phyloP scores from a whole-genome alignment of 2,888 invertebrate species.

The Hirtodrosophila duncani region DNA sequence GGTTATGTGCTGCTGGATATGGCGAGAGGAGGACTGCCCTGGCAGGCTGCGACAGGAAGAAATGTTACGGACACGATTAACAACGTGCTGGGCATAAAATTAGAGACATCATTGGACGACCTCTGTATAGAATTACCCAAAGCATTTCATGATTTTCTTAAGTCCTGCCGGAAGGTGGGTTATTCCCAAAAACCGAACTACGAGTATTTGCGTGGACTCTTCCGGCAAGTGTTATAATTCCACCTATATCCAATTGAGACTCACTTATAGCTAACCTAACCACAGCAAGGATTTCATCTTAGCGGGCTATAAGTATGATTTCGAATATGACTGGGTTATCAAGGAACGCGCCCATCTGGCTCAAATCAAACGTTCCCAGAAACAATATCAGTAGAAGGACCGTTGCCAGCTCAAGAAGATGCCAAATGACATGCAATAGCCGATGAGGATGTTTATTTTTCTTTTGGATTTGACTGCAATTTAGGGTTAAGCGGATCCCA shows the following conservation, averaged over 20 bases:
- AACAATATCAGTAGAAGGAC: too few species aligned
- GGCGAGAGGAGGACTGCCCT: conserved; percentile 92
- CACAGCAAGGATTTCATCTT: too few species aligned
- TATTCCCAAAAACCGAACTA: conserved; percentile 99
- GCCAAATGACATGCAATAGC: too few species aligned
- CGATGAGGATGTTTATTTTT: too few species aligned
- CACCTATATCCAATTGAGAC: background rate
- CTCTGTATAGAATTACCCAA: conserved; percentile 98
- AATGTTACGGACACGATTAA: conserved; percentile 99
- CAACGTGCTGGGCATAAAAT: conserved; percentile 98
- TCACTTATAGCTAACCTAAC: too few species aligned
- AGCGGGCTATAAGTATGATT: too few species aligned
- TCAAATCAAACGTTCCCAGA: too few species aligned
- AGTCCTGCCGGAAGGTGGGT: conserved; percentile 96
- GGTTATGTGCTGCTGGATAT: conserved; percentile 99
- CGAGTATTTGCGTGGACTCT: conserved; percentile 95
- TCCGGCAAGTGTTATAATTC: conserved; percentile 82
- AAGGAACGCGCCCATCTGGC: too few species aligned
- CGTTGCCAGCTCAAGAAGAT: too few species aligned
- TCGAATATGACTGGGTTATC: too few species aligned
- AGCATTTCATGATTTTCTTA: conserved; percentile 98
- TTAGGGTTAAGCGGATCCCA: too few species aligned
- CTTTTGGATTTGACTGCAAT: too few species aligned
- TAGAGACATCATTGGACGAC: conserved; percentile 97
- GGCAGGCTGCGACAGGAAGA: conserved; percentile 97